Evolutionary conservation across 2,797 vertebrate species (phyloP).

Genomic region (Phrynocephalus vlangalii): DNA sequence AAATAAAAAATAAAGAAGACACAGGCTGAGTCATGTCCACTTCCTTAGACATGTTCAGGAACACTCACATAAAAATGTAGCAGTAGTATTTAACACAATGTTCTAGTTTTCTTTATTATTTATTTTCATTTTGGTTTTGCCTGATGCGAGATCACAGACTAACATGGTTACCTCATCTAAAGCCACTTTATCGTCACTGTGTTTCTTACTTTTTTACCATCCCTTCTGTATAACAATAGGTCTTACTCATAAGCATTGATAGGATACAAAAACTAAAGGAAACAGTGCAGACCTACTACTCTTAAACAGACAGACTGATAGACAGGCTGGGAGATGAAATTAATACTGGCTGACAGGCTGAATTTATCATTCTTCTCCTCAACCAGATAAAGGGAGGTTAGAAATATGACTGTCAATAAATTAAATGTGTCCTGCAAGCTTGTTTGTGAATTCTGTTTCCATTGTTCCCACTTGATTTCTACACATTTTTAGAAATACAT

Average conservation of each 20-base stretch:
- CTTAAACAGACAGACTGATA: constrained; percentile 33
- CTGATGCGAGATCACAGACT: too few relatives aligned
- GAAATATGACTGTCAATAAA: neutral
- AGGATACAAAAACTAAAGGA: neutral
- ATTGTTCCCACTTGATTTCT: neutral
- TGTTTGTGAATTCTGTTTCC: constrained; percentile 6
- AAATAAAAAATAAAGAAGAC: too few relatives aligned
- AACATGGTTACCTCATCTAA: too few relatives aligned
- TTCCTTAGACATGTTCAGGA: too few relatives aligned
- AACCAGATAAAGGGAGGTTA: constrained; percentile 8
- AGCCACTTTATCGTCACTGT: too few relatives aligned
- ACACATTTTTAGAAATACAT: neutral
- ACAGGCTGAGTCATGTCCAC: too few relatives aligned
- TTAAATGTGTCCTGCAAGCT: neutral
- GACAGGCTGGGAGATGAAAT: constrained; percentile 29
- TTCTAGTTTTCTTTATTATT: too few relatives aligned
- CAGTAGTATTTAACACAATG: too few relatives aligned
- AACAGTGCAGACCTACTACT: neutral
- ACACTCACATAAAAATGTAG: too few relatives aligned
- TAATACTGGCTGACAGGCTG: constrained; percentile 24
- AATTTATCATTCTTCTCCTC: constrained; percentile 4
- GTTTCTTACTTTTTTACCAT: too few relatives aligned
- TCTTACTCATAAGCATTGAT: neutral
- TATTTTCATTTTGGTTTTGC: too few relatives aligned
- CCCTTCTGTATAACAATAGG: neutral